These are phyloP conservation scores for Tretioscincus oriximinensis DNA, from an alignment of 2,113 vertebrate species.

Conservation along the genomic window DNA sequence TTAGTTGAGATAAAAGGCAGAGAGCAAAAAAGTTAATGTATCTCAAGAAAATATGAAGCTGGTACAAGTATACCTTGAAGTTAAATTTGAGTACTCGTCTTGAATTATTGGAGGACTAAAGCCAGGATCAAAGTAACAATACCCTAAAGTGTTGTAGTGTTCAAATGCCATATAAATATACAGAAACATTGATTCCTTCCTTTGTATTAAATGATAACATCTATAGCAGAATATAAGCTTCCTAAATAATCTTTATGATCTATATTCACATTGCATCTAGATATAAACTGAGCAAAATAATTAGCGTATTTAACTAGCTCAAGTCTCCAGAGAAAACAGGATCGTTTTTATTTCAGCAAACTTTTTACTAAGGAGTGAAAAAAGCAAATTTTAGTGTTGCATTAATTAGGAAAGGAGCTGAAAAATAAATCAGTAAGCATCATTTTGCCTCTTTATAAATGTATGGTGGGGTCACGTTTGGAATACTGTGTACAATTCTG, in stretches of 20 bases:
- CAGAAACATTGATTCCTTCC: conserved; percentile 1
- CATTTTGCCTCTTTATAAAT: too few species aligned
- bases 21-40: neutral
- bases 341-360: neutral
- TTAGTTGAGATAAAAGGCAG: conserved; percentile 8
- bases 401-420: too few species aligned
- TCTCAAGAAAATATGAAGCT: neutral
- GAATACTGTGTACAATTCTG: too few species aligned
- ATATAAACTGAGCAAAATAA: neutral
- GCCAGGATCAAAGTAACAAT: conserved; percentile 1
- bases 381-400: too few species aligned
- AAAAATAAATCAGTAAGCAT: too few species aligned
- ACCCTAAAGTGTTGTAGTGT: neutral
- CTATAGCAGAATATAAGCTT: neutral
- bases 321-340: neutral
- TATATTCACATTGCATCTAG: neutral
- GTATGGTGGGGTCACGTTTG: too few species aligned
- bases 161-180: conserved; percentile 21
- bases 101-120: neutral
- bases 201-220: conserved; percentile 6
- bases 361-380: too few species aligned
- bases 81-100: conserved; percentile 1
- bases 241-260: conserved; percentile 1
- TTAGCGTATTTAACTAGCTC: neutral
- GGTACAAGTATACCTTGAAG: conserved; percentile 4